A percentile compares a stretch with the other conserved stretches of the same genome.
phyloP scores from a whole-genome alignment of 2,797 vertebrate species.

The Girardinus metallicus region DNA sequence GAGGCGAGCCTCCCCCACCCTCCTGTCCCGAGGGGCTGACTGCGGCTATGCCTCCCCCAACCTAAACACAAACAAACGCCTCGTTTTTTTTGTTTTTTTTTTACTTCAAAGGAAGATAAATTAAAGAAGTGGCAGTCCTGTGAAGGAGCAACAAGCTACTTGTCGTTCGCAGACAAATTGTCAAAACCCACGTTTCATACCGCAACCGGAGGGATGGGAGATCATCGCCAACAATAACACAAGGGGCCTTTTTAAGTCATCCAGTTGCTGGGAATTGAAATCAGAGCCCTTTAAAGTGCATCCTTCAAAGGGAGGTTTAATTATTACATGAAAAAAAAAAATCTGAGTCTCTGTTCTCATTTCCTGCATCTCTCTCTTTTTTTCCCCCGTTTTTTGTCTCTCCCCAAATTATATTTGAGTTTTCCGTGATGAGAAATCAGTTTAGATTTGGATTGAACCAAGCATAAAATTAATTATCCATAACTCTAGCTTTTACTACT shows the following conservation, averaged over 20 bases:
- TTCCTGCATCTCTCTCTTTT: neutral
- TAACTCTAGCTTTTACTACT: constrained; percentile 38
- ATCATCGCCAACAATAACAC: constrained; percentile 41
- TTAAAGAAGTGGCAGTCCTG: constrained; percentile 38
- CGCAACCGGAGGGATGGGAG: constrained; percentile 44
- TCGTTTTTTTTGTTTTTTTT: neutral
- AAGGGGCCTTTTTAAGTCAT: constrained; percentile 27
- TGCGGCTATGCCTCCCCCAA: neutral
- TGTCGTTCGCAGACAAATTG: constrained; percentile 62
- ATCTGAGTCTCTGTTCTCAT: constrained; percentile 47
- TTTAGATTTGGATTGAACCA: constrained; percentile 41
- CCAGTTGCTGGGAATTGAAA: constrained; percentile 33
- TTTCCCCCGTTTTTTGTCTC: neutral
- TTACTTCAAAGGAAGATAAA: constrained; percentile 58
- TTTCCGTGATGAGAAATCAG: neutral
- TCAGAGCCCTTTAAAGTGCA: constrained; percentile 57
- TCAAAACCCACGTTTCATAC: constrained; percentile 41
- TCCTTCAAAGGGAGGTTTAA: constrained; percentile 67
- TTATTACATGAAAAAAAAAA: constrained; percentile 47
- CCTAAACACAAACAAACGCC: constrained; percentile 31
- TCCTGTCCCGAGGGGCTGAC: constrained; percentile 30
- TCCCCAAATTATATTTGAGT: neutral
- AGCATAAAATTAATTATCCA: constrained; percentile 53
- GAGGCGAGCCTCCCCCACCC: constrained; percentile 39
- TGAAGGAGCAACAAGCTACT: constrained; percentile 44